A percentile compares a stretch with the other conserved stretches of the same genome.
phyloP scores from a whole-genome alignment of 2,797 vertebrate genomes.

The Pseudochirops cupreus region DNA sequence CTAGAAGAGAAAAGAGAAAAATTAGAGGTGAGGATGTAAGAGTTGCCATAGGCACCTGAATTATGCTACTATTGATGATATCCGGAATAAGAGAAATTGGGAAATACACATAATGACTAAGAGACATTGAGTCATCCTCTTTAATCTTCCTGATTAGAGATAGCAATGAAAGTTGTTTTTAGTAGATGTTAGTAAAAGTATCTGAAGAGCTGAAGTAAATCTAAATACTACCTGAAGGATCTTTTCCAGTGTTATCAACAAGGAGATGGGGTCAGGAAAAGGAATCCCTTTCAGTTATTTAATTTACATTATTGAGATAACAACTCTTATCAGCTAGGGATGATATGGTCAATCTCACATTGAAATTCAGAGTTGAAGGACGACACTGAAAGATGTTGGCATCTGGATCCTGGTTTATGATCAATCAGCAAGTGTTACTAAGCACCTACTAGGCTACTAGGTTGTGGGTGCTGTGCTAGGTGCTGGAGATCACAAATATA shows the following conservation, averaged over 20 bases:
- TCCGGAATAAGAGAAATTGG: background rate
- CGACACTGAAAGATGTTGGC: background rate
- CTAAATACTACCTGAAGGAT: background rate
- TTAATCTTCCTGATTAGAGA: background rate
- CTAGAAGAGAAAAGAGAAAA: background rate
- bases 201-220: too few relatives aligned
- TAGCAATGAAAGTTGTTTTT: background rate
- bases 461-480: background rate
- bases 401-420: background rate
- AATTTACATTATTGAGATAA: background rate
- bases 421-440: background rate
- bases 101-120: background rate
- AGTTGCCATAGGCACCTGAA: background rate
- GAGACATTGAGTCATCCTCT: background rate
- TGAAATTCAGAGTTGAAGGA: background rate
- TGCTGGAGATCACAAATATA: background rate
- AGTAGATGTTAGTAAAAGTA: background rate
- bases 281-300: background rate
- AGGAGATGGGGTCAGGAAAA: background rate
- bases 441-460: background rate
- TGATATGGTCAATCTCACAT: background rate
- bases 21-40: background rate
- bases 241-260: background rate
- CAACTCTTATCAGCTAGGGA: background rate
- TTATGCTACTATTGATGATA: background rate